phyloP scores from a whole-genome alignment of 35 echinoderm and acorn worm genomes.

The Heliocidaris tuberculata region DNA sequence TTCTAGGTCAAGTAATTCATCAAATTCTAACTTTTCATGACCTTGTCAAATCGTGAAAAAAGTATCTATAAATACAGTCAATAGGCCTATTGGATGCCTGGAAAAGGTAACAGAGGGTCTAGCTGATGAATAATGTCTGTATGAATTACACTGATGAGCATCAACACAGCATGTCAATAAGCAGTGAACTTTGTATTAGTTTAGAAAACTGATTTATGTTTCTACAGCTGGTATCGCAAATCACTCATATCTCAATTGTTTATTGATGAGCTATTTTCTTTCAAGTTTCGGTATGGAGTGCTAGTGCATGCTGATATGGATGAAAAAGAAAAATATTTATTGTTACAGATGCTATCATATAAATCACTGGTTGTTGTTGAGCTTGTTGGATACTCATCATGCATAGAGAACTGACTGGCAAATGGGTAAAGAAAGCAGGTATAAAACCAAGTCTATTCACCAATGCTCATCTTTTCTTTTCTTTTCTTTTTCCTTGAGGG shows the following conservation, averaged over 20 bases:
- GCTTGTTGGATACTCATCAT: background rate
- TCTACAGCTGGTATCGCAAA: background rate
- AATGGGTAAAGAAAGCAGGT: too few species aligned
- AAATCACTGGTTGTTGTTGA: background rate
- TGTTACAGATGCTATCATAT: background rate
- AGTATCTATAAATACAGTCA: background rate
- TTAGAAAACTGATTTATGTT: background rate
- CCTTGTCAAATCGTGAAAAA: background rate
- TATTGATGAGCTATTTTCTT: background rate
- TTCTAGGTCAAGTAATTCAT: background rate
- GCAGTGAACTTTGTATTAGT: background rate
- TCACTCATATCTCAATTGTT: slow-evolving; percentile 17
- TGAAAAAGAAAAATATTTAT: background rate
- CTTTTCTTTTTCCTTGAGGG: too few species aligned
- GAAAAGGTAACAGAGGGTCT: background rate
- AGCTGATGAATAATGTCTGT: background rate
- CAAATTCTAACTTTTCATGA: background rate
- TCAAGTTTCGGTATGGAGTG: background rate
- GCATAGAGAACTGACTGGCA: too few species aligned
- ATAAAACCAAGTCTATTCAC: too few species aligned
- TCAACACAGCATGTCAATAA: background rate
- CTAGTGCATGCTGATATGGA: background rate
- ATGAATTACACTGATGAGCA: background rate
- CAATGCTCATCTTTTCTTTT: too few species aligned
- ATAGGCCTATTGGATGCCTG: background rate